phyloP scores from a whole-genome alignment of 2,888 invertebrate species.

The Ophion obscuratus region DNA sequence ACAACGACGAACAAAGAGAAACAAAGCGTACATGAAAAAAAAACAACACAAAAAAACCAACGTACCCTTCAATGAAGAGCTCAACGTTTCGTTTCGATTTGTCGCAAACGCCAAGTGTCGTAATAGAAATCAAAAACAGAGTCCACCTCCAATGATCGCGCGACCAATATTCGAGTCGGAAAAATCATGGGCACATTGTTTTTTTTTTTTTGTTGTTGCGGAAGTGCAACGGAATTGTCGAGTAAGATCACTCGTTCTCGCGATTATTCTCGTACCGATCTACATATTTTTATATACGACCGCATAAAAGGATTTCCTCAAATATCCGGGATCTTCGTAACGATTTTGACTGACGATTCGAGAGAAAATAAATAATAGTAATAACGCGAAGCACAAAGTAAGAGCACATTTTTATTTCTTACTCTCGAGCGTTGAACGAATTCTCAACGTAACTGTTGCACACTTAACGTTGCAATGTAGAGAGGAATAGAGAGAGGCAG shows the following conservation, averaged over 20 bases:
- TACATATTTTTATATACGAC: too few relatives aligned
- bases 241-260: too few relatives aligned
- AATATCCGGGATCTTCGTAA: too few relatives aligned
- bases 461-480: constrained; percentile 53
- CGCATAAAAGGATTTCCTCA: neutral
- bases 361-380: constrained; percentile 1
- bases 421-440: constrained; percentile 25
- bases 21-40: constrained; percentile 4
- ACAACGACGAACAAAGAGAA: constrained; percentile 8
- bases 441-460: constrained; percentile 47
- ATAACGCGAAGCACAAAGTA: constrained; percentile 27
- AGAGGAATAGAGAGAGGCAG: neutral
- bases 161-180: too few relatives aligned
- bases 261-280: too few relatives aligned
- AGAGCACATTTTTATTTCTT: neutral
- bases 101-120: too few relatives aligned
- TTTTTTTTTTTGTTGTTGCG: too few relatives aligned
- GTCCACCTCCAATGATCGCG: too few relatives aligned
- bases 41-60: neutral
- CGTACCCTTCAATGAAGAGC: neutral
- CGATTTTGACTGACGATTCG: neutral
- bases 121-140: too few relatives aligned
- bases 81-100: neutral
- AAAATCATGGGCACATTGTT: too few relatives aligned
- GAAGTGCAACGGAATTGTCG: too few relatives aligned